These are phyloP conservation scores for Caracal caracal DNA, from an alignment of 2,113 vertebrate genomes.

Conservation along the genomic window DNA sequence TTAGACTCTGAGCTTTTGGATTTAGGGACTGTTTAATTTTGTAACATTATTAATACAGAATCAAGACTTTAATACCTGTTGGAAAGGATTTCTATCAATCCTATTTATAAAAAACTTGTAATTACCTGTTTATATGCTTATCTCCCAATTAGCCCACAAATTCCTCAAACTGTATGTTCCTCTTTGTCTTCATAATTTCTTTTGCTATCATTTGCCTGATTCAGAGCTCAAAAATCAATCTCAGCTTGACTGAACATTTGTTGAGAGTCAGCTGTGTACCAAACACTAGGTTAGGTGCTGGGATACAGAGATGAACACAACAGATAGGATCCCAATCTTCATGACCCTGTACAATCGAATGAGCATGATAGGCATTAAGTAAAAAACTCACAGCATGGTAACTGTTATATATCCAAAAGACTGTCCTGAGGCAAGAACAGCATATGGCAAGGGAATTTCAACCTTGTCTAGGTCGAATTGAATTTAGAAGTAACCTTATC, in stretches of 20 bases:
- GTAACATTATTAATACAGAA: background rate
- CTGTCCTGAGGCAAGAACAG: background rate
- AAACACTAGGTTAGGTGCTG: background rate
- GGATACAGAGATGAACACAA: background rate
- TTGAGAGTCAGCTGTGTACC: background rate
- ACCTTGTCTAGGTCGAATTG: slow-evolving; percentile 21
- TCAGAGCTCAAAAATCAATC: slow-evolving; percentile 39
- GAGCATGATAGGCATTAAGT: slow-evolving; percentile 1
- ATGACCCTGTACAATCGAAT: background rate
- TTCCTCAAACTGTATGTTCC: background rate
- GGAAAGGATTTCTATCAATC: background rate
- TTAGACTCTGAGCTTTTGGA: background rate
- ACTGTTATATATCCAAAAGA: background rate
- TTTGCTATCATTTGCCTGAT: background rate
- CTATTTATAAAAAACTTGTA: slow-evolving; percentile 21
- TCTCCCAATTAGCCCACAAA: background rate
- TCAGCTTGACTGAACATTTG: slow-evolving; percentile 22
- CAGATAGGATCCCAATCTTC: background rate
- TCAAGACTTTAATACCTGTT: slow-evolving; percentile 3
- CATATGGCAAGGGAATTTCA: background rate
- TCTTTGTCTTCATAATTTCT: slow-evolving; percentile 40
- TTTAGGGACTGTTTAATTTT: slow-evolving; percentile 1
- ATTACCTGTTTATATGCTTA: background rate
- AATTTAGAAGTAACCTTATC: slow-evolving; percentile 46
- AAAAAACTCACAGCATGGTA: background rate